Evolutionary conservation across 2,888 invertebrate genomes (phyloP), one percentile per base, ranked within the genome.

Genomic region (Stenolophus ochropezus): DNA sequence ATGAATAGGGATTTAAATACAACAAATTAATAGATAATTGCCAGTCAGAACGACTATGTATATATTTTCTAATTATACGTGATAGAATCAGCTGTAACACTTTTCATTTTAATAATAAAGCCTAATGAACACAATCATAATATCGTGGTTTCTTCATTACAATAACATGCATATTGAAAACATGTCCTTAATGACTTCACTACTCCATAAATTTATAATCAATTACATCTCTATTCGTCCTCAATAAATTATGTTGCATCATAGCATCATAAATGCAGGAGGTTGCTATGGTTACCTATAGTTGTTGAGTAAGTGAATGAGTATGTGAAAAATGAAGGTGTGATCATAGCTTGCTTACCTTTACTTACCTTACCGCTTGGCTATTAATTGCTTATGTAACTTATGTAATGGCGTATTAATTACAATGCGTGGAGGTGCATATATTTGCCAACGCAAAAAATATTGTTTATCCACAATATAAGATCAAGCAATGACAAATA

Each of bases 291-390:
- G 56, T 21, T 56, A 18, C 11, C 56, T 16, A 21, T 23, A 8
- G 21, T 21, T 18, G 23, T 65, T 65, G 33, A 69, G 65, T 69
- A 69, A 69, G 65, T 69, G 65, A 27, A 69, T 33, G 27, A 69
- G 65, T 69, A 69, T 69, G 65, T 69, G 65, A 69, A 69, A 69
- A 69, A 69, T 69, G 65, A 69, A 69, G 65, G 65, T 69, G 65
- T 69, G 65, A 69, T 69, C 65, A 33, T 69, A 18, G 33, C 33
- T 69, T 69, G 27, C 65, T 69, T 69, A 69, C 33, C 33, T 69
- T 33, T 69, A 69, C 33, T 16, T 69, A 33, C 18, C 8, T 69
- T 69, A 25, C 61, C 2, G 33, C 27, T 56, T 16, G 11, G 27
- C 65, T 69, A 69, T 18, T 33, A 27, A 69, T 69, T 69, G 33